Conservation (phyloP, 2,113 vertebrate genomes). For the Thryonomys swinderianus region DNA sequence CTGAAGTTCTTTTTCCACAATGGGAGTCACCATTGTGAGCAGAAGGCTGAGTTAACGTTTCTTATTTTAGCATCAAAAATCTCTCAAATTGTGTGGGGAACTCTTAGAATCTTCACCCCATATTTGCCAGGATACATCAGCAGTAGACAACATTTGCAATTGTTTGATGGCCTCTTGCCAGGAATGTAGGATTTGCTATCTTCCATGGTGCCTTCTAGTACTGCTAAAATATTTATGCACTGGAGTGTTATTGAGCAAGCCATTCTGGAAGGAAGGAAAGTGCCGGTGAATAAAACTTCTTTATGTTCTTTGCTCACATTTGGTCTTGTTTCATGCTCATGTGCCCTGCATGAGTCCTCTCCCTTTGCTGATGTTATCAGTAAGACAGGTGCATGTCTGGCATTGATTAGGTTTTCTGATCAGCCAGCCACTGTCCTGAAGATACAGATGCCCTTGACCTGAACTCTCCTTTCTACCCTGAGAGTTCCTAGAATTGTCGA, state of each 20-base stretch:
- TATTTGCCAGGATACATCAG: not conserved
- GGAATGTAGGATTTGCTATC: accelerated
- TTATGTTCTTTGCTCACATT: not conserved
- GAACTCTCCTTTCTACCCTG: not conserved
- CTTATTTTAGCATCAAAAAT: not conserved
- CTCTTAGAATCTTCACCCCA: not conserved
- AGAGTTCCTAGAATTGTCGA: not conserved
- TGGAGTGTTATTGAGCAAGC: not conserved
- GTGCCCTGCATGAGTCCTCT: not conserved
- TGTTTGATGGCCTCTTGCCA: accelerated
- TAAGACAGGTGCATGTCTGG: not conserved
- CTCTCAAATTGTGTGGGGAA: not conserved
- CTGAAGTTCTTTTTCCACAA: not conserved
- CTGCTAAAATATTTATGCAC: not conserved
- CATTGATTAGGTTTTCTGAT: not conserved
- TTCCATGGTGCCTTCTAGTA: not conserved
- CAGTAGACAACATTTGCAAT: not conserved
- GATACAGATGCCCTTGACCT: not conserved
- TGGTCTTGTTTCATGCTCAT: not conserved
- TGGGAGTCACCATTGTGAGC: not conserved
- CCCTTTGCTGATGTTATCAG: not conserved
- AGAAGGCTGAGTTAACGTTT: not conserved
- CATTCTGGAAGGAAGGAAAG: too few species aligned
- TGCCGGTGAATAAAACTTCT: not conserved
- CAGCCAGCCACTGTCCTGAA: not conserved